Evolutionary conservation across 1,140 invertebrate species (phyloP).

Genomic region (Leucophenga varia): DNA sequence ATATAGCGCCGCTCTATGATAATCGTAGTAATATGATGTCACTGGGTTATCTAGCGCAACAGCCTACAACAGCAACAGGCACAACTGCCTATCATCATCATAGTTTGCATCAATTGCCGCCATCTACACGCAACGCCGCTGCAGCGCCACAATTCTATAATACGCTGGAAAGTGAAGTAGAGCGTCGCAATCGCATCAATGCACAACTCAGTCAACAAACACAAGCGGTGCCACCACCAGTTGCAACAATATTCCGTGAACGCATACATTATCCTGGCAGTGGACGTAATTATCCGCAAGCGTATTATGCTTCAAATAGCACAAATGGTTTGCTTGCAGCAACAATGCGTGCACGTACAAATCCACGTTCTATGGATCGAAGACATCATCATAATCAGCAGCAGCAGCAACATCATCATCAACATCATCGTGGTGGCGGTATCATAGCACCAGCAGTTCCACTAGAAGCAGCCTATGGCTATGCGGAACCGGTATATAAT

Average conservation of each 20-base stretch:
- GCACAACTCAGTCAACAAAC: slow-evolving; percentile 39
- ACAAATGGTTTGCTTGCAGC: slow-evolving; percentile 31
- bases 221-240: slow-evolving; percentile 18
- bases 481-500: slow-evolving; percentile 61
- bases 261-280: slow-evolving; percentile 36
- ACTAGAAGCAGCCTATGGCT: slow-evolving; percentile 43
- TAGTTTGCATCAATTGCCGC: slow-evolving; percentile 13
- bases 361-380: slow-evolving; percentile 63
- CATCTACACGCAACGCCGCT: slow-evolving; percentile 23
- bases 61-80: not conserved
- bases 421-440: slow-evolving; percentile 39
- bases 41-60: slow-evolving; percentile 30
- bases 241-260: slow-evolving; percentile 49
- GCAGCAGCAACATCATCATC: slow-evolving; percentile 32
- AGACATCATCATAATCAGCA: slow-evolving; percentile 46
- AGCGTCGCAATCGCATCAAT: slow-evolving; percentile 51
- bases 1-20: slow-evolving; percentile 44
- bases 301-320: slow-evolving; percentile 35
- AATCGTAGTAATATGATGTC: slow-evolving; percentile 52
- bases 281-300: slow-evolving; percentile 24
- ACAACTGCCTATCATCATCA: slow-evolving; percentile 6
- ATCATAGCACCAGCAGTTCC: slow-evolving; percentile 32
- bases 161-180: slow-evolving; percentile 50
- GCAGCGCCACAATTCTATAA: slow-evolving; percentile 46
- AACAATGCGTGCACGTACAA: slow-evolving; percentile 53